These are phyloP conservation scores for Drosophila orosa DNA, from an alignment of 1,140 invertebrate genomes.

Conservation along the genomic window DNA sequence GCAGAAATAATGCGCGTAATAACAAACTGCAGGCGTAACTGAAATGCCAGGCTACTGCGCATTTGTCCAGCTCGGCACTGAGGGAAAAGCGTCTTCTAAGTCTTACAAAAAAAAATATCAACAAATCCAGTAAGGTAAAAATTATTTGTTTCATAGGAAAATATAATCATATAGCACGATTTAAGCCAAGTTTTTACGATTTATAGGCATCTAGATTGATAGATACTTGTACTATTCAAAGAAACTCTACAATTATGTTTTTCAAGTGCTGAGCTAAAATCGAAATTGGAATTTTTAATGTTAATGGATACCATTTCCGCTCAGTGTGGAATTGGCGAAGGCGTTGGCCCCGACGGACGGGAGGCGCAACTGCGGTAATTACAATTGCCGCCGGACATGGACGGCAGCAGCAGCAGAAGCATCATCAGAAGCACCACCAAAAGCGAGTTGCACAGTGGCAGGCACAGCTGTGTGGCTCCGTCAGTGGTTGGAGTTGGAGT, in stretches of 20 bases:
- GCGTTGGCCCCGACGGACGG: slow-evolving; percentile 77
- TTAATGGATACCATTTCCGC: slow-evolving; percentile 9
- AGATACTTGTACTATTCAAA: background rate
- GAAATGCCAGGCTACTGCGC: slow-evolving; percentile 82
- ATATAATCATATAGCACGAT: background rate
- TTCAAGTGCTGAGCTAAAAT: slow-evolving; percentile 3
- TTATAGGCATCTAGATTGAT: background rate
- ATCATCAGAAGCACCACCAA: slow-evolving; percentile 24
- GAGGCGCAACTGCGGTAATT: slow-evolving; percentile 82
- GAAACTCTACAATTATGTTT: background rate
- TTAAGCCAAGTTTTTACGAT: background rate
- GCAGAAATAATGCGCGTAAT: slow-evolving; percentile 80
- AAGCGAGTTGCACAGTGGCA: slow-evolving; percentile 47
- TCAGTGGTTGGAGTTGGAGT: slow-evolving; percentile 16
- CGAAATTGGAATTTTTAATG: background rate
- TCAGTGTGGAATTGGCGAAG: slow-evolving; percentile 60
- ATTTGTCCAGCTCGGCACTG: slow-evolving; percentile 61
- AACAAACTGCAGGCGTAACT: slow-evolving; percentile 83
- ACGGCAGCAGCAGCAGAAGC: slow-evolving; percentile 36
- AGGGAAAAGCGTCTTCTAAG: background rate
- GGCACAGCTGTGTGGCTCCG: slow-evolving; percentile 64
- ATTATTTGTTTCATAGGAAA: background rate
- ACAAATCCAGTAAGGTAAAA: background rate
- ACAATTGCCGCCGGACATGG: slow-evolving; percentile 82
- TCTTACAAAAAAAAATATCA: background rate